Evolutionary conservation across 1,140 invertebrate genomes (phyloP).

Genomic region (Drosophila truncata): DNA sequence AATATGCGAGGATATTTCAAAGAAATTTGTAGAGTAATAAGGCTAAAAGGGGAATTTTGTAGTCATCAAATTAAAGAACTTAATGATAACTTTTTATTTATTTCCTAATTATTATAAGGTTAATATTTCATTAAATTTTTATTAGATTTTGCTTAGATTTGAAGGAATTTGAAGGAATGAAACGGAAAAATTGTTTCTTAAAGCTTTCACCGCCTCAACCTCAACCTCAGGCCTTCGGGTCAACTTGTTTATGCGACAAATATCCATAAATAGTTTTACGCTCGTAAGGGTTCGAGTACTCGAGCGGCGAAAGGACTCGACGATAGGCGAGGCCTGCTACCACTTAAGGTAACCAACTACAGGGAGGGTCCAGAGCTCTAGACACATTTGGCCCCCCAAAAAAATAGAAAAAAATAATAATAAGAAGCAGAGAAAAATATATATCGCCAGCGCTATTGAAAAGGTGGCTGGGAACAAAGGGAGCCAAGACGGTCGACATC

Average conservation of each 20-base stretch:
- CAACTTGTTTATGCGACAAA: conserved; percentile 78
- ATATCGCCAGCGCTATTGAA: conserved; percentile 51
- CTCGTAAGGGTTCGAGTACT: conserved; percentile 59
- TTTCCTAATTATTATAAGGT: not conserved
- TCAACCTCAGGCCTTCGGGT: conserved; percentile 49
- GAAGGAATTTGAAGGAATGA: too few species aligned
- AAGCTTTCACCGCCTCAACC: conserved; percentile 44
- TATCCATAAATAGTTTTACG: conserved; percentile 82
- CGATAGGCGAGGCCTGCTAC: conserved; percentile 41
- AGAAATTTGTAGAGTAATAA: not conserved
- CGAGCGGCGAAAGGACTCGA: conserved; percentile 37
- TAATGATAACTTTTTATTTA: not conserved
- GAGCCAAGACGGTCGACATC: conserved; percentile 50
- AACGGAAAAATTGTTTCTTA: conserved; percentile 55
- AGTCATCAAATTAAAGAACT: not conserved
- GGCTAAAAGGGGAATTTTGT: not conserved
- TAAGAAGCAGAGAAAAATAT: conserved; percentile 12
- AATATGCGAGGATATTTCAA: not conserved
- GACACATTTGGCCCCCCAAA: conserved; percentile 72
- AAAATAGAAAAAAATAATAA: conserved; percentile 12
- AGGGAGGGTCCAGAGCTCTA: conserved; percentile 57
- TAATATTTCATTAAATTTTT: not conserved
- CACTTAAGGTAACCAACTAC: conserved; percentile 67
- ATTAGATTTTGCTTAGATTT: rapidly evolving
- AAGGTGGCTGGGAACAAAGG: conserved; percentile 66